These are phyloP conservation scores for Drosophila oshimai DNA, from an alignment of 1,140 invertebrate species.

Conservation along the genomic window DNA sequence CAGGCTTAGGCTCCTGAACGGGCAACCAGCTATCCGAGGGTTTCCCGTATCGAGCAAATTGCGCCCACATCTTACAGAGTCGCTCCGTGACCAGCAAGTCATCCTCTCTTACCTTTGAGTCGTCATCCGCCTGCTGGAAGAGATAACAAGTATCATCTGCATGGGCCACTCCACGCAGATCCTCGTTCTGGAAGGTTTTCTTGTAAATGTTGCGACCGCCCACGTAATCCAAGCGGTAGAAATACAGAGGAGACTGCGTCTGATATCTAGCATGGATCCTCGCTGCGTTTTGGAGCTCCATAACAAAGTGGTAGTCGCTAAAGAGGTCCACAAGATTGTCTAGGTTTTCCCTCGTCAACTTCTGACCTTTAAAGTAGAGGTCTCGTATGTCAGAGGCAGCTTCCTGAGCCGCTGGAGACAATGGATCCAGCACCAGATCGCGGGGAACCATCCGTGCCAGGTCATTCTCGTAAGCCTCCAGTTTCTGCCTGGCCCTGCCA, in stretches of 20 bases:
- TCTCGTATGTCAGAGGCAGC: slow-evolving; percentile 53
- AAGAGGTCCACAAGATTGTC: slow-evolving; percentile 59
- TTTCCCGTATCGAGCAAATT: slow-evolving; percentile 85
- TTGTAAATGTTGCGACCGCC: slow-evolving; percentile 85
- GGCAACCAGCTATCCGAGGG: slow-evolving; percentile 70
- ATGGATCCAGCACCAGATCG: slow-evolving; percentile 36
- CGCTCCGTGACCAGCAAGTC: slow-evolving; percentile 83
- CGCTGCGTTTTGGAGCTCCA: slow-evolving; percentile 53
- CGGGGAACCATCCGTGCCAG: slow-evolving; percentile 57
- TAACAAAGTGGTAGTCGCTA: slow-evolving; percentile 63
- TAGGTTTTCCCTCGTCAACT: slow-evolving; percentile 28
- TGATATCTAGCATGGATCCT: slow-evolving; percentile 63
- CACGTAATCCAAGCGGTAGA: slow-evolving; percentile 84
- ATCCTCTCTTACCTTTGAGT: slow-evolving; percentile 82
- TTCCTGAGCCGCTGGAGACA: slow-evolving; percentile 11
- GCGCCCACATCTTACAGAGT: slow-evolving; percentile 86
- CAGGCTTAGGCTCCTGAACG: slow-evolving; percentile 22
- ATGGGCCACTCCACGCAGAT: slow-evolving; percentile 84
- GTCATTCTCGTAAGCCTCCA: slow-evolving; percentile 57
- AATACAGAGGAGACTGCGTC: slow-evolving; percentile 58
- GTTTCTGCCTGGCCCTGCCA: slow-evolving; percentile 30
- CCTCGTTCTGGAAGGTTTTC: slow-evolving; percentile 60
- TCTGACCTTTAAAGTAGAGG: slow-evolving; percentile 68
- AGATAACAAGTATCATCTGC: slow-evolving; percentile 86
- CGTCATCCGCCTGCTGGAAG: slow-evolving; percentile 84